Evolutionary conservation across 1,140 invertebrate genomes (phyloP).

Genomic region (Sweltsa coloradensis): DNA sequence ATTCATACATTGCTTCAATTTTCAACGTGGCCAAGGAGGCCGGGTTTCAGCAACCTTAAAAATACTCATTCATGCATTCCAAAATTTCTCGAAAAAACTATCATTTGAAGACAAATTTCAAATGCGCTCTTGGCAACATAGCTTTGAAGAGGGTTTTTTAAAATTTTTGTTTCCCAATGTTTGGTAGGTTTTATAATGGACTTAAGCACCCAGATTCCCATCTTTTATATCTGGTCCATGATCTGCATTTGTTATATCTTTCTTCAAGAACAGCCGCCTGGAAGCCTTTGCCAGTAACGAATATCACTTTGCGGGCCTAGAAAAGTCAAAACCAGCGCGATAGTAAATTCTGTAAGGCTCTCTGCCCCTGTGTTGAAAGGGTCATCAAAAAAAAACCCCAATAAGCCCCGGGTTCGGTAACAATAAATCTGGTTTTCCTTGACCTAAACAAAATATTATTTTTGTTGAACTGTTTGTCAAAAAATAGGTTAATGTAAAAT

Average conservation of each 20-base stretch:
- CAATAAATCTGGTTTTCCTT: slow-evolving; percentile 44
- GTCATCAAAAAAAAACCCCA: slow-evolving; percentile 90
- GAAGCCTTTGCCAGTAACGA: slow-evolving; percentile 62
- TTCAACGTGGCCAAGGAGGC: slow-evolving; percentile 20
- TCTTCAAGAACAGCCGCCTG: slow-evolving; percentile 50
- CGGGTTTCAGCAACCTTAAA: slow-evolving; percentile 23
- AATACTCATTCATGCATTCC: slow-evolving; percentile 35
- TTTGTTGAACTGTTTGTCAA: neutral
- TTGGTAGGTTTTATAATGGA: slow-evolving; percentile 28
- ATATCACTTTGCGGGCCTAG: slow-evolving; percentile 79
- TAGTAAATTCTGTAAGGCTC: slow-evolving; percentile 96
- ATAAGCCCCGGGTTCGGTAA: slow-evolving; percentile 74
- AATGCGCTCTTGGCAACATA: slow-evolving; percentile 39
- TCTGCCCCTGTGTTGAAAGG: slow-evolving; percentile 69
- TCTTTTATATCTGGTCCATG: slow-evolving; percentile 34
- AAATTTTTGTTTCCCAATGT: slow-evolving; percentile 43
- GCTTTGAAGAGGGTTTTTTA: slow-evolving; percentile 28
- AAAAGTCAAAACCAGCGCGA: slow-evolving; percentile 76
- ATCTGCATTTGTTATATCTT: slow-evolving; percentile 39
- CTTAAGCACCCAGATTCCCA: slow-evolving; percentile 42
- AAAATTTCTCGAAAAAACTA: slow-evolving; percentile 35
- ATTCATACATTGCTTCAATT: slow-evolving; percentile 57
- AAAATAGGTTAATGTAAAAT: no score
- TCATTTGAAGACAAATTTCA: slow-evolving; percentile 36
- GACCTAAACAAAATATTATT: slow-evolving; percentile 19